Percentiles rank a stretch among this genome's conserved stretches.
Evolutionary conservation across 2,888 invertebrate species (phyloP).

Genomic region (Aphodius sticticus): DNA sequence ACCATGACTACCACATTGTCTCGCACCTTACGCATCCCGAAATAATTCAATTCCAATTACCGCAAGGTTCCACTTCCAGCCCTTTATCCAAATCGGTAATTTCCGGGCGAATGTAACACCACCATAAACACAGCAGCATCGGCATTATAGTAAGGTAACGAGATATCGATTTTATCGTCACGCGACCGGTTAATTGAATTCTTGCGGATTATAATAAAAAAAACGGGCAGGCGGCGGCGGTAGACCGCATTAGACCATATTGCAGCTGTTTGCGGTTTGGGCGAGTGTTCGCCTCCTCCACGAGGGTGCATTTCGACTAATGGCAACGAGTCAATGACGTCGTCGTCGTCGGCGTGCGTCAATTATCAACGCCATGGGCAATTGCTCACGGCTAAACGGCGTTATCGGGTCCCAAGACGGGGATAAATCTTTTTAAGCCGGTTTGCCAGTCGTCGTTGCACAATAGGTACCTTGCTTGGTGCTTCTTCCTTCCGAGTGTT

Average conservation of each 20-base stretch:
- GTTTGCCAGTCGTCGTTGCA: background rate
- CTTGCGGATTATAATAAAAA: conserved; percentile 18
- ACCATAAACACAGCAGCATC: background rate
- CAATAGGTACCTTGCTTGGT: too few species aligned
- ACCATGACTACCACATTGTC: background rate
- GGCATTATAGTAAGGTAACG: background rate
- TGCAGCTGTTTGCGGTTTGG: conserved; percentile 19
- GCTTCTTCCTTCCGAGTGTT: too few species aligned
- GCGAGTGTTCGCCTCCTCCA: conserved; percentile 5
- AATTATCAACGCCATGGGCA: conserved; percentile 20
- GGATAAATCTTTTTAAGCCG: conserved; percentile 15
- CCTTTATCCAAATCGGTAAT: background rate
- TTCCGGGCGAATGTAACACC: background rate
- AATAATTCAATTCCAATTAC: background rate
- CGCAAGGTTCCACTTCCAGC: background rate
- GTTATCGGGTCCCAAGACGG: background rate
- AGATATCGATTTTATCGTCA: conserved; percentile 11
- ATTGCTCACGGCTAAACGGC: conserved; percentile 16
- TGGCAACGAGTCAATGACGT: background rate
- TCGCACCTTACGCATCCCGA: background rate
- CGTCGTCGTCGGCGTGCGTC: background rate
- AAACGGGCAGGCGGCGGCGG: background rate
- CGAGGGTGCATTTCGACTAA: background rate
- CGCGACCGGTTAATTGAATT: conserved; percentile 18
- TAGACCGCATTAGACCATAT: conserved; percentile 15